Evolutionary conservation across 2,797 vertebrate genomes (phyloP).

Genomic region (Chaetophractus vellerosus): DNA sequence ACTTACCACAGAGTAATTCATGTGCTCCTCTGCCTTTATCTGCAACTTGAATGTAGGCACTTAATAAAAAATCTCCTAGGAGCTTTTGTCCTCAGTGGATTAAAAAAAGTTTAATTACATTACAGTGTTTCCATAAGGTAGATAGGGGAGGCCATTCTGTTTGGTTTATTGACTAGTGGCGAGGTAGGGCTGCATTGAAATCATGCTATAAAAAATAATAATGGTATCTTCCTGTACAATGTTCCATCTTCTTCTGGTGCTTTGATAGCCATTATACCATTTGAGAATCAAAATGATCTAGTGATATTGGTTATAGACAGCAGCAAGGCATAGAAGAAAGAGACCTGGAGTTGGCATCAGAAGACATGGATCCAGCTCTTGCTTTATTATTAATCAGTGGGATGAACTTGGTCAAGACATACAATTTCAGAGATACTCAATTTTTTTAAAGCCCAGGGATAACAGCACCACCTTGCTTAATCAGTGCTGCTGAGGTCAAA

Average conservation of each 20-base stretch:
- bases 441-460: neutral
- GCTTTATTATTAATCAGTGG: neutral
- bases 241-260: neutral
- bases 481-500: neutral
- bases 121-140: neutral
- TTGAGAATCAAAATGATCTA: neutral
- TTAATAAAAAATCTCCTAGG: neutral
- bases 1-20: neutral
- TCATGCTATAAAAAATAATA: neutral
- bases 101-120: constrained; percentile 47
- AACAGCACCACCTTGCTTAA: neutral
- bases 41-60: neutral
- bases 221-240: neutral
- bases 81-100: neutral
- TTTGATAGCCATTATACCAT: neutral
- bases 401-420: neutral
- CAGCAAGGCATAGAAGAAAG: neutral
- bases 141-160: neutral
- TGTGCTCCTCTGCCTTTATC: neutral
- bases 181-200: neutral
- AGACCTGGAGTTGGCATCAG: neutral
- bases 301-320: neutral
- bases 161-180: neutral
- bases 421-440: neutral
- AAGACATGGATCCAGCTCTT: neutral